Evolutionary conservation across 2,113 vertebrate species (phyloP), one percentile per base, ranked within the genome.

Genomic region (Ramphastos sulfuratus): DNA sequence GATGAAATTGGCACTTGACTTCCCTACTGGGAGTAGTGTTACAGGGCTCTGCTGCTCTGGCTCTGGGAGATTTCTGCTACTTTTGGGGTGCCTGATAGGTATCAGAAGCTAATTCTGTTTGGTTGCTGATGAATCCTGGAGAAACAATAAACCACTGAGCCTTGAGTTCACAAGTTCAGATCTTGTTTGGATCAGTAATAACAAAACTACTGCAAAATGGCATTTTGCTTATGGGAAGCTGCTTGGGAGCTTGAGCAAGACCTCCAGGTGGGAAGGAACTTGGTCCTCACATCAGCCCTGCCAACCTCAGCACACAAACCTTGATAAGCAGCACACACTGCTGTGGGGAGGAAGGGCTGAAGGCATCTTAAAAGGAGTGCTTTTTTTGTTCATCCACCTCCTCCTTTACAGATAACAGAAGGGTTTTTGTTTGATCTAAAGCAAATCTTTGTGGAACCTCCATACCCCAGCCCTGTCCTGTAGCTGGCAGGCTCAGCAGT

Each of bases 291-390:
- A 6, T 27, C 75, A 44, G 1, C 39, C 35, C 50, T 17, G 9
- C 70, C 18, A 17, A 28, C 75, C 50, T 39, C 10, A 0, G 13
- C 37, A 25, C 30, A 7, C 73, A 74, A 15, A 15, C 69, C n/a
- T 31, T 20, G 37, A 25, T 17, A 31, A 66, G 65, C 5, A 0
- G 10, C 18, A 1, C 30, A 2, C 2, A 3, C 81, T 7, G 0
- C 46, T 46, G 8, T 59, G 60, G 73, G 24, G 39, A 74, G 23
- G 30, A 77, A 44, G 19, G 56, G 44, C 66, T 59, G 39, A 35
- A 15, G 2, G n/a, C 54, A 15, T 56, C 54, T 42, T 5, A 50
- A 66, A 33, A 70, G 58, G 30, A 64, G 11, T 16, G 23, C 4
- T 79, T 23, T 75, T 61, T 69, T 79, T 21, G 71, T 69, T 24